Percentiles rank a stretch among this genome's conserved stretches.
These are phyloP conservation scores for Parus major DNA, from an alignment of 2,113 vertebrate genomes.

Conservation along the genomic window DNA sequence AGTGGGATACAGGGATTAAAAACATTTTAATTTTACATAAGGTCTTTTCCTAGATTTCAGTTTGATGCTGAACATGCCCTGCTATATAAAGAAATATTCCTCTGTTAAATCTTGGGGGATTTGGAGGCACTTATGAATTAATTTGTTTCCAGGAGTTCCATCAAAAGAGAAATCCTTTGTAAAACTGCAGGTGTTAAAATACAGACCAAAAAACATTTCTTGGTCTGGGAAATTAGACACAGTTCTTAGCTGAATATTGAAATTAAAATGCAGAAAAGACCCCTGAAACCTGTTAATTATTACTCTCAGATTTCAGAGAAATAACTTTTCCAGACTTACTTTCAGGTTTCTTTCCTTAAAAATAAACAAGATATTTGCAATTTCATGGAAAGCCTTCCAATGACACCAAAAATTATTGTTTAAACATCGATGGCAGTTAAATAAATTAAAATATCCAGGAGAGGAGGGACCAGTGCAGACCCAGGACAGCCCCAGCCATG, in stretches of 20 bases:
- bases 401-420: not conserved
- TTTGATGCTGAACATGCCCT: not conserved
- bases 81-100: not conserved
- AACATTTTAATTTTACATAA: not conserved
- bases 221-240: not conserved
- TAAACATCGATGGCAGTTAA: not conserved
- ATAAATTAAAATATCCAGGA: not conserved
- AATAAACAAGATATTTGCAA: not conserved
- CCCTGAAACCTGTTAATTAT: not conserved
- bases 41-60: not conserved
- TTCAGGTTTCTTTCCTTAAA: not conserved
- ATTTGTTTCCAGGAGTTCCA: slow-evolving; percentile 23
- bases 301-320: not conserved
- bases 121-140: not conserved
- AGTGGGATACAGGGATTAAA: not conserved
- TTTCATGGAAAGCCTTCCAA: not conserved
- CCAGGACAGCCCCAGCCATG: not conserved
- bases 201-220: not conserved
- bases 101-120: not conserved
- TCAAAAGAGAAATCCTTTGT: not conserved
- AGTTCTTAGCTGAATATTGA: not conserved
- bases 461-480: not conserved
- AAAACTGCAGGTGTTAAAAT: not conserved
- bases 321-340: not conserved
- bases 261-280: not conserved